These are phyloP conservation scores for Thereva nobilitata DNA, from an alignment of 2,888 invertebrate species.

Conservation along the genomic window DNA sequence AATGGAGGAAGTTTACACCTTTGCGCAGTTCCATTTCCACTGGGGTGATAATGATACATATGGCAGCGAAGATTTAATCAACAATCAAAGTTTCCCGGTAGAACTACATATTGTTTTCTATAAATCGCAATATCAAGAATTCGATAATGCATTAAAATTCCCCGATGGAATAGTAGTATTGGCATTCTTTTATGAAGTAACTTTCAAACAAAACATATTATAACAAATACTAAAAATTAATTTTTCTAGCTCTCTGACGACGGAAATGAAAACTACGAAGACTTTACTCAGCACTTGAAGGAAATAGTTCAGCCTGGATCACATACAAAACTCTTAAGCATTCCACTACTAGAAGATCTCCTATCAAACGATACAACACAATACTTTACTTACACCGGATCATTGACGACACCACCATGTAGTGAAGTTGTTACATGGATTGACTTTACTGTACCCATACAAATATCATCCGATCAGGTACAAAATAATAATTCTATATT, in stretches of 20 bases:
- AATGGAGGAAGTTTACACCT: conserved; percentile 66
- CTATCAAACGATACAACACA: conserved; percentile 62
- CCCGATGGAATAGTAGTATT: conserved; percentile 78
- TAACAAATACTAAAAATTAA: background rate
- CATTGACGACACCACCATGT: conserved; percentile 85
- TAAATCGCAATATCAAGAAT: conserved; percentile 66
- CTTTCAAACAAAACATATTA: background rate
- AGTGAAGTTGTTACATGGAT: conserved; percentile 86
- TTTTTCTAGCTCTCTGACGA: conserved; percentile 43
- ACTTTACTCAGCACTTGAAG: conserved; percentile 63
- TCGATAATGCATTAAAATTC: conserved; percentile 66
- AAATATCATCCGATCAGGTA: conserved; percentile 71
- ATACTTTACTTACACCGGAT: conserved; percentile 85
- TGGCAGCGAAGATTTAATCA: conserved; percentile 69
- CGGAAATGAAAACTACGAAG: conserved; percentile 62
- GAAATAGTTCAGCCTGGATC: conserved; percentile 63
- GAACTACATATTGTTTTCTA: conserved; percentile 79
- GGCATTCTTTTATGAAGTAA: conserved; percentile 78
- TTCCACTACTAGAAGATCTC: conserved; percentile 63
- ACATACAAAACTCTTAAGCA: conserved; percentile 59
- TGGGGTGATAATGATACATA: conserved; percentile 74
- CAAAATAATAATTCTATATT: conserved; percentile 16
- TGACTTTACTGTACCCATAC: conserved; percentile 75
- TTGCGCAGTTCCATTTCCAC: conserved; percentile 81
- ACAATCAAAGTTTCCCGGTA: conserved; percentile 67